A percentile compares a stretch with the other conserved stretches of the same genome.
phyloP scores from a whole-genome alignment of 2,888 invertebrate genomes.

The Keiferia lycopersicella region DNA sequence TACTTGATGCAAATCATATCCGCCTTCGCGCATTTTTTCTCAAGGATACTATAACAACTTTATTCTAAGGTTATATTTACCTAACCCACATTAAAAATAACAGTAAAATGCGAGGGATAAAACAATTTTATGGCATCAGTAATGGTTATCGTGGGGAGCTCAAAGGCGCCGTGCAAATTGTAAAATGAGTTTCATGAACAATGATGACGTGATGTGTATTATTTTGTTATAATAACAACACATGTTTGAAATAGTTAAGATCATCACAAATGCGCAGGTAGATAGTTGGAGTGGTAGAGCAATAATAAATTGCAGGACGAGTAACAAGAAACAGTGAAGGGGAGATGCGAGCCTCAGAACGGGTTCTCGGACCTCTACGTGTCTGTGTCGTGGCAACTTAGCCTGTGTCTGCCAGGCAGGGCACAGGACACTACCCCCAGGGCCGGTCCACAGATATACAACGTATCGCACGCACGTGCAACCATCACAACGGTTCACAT shows the following conservation, averaged over 20 bases:
- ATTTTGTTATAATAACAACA: not conserved
- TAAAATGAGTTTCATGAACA: conserved; percentile 23
- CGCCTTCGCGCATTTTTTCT: conserved; percentile 12
- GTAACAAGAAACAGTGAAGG: conserved; percentile 17
- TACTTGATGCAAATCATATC: conserved; percentile 19
- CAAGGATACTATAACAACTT: conserved; percentile 24
- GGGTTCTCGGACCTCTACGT: conserved; percentile 27
- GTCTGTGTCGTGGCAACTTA: not conserved
- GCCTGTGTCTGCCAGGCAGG: conserved; percentile 18
- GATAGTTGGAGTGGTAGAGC: conserved; percentile 8
- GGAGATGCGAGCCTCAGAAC: conserved; percentile 25
- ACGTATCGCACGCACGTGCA: not conserved
- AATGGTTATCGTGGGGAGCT: conserved; percentile 22
- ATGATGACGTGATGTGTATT: not conserved
- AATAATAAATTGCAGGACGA: conserved; percentile 12
- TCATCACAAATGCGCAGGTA: not conserved
- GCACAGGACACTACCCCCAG: conserved; percentile 26
- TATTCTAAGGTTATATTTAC: conserved; percentile 23
- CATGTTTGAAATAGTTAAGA: not conserved
- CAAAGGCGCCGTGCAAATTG: conserved; percentile 25
- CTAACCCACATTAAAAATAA: conserved; percentile 1
- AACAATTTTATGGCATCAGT: conserved; percentile 16
- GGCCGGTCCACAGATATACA: conserved; percentile 17
- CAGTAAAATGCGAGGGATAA: conserved; percentile 22
- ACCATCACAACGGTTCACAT: not conserved